Conservation (phyloP, 2,113 vertebrate species). For the Damaliscus lunatus region DNA sequence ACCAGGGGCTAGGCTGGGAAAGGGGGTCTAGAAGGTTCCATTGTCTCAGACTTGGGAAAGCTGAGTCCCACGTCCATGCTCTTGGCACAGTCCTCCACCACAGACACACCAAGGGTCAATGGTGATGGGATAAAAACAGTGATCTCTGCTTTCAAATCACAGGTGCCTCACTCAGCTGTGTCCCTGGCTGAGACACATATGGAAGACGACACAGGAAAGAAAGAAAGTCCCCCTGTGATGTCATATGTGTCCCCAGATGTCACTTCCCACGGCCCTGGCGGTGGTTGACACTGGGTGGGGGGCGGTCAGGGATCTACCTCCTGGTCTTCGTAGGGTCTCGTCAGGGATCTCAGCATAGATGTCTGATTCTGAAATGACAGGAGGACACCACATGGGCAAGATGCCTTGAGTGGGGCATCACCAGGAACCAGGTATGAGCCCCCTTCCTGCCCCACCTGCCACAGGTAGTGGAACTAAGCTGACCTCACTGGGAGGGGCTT, state of each 20-base stretch:
- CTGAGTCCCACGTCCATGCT: background rate
- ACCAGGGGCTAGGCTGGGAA: background rate
- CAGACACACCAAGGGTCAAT: background rate
- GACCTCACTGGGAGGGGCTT: accelerated
- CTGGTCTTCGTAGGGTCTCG: conserved; percentile 72
- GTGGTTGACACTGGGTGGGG: accelerated
- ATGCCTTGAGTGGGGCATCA: background rate
- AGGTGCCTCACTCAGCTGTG: background rate
- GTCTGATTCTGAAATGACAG: conserved; percentile 87
- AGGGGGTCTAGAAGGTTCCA: background rate
- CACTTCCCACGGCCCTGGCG: background rate
- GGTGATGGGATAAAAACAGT: too few species aligned
- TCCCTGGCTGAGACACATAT: background rate
- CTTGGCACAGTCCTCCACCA: background rate
- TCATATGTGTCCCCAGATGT: background rate
- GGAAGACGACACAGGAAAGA: background rate
- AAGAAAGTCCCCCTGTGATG: background rate
- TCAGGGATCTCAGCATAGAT: conserved; percentile 95
- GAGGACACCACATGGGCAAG: background rate
- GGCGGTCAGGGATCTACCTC: conserved; percentile 69
- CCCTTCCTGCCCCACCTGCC: background rate
- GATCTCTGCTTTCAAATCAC: background rate
- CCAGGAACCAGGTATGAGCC: background rate
- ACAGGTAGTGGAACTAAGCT: background rate
- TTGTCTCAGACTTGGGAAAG: background rate